These are phyloP conservation scores for Chymomyza amoena DNA, from an alignment of 2,888 invertebrate species.

Conservation along the genomic window DNA sequence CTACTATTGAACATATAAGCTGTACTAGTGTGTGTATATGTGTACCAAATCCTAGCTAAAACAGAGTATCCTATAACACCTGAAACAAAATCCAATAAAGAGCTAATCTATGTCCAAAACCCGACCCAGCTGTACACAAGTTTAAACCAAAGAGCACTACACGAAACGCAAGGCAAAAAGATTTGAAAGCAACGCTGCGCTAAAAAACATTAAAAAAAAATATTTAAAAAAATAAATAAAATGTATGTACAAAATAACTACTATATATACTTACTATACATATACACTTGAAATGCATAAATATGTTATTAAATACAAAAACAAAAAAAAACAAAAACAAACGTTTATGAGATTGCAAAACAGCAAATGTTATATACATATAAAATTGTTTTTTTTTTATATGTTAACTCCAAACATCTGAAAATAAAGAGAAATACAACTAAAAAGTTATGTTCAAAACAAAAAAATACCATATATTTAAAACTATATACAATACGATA, in stretches of 20 bases:
- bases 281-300: neutral
- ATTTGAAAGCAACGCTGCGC: neutral
- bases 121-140: neutral
- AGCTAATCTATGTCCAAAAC: neutral
- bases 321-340: neutral
- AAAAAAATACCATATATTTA: slow-evolving; percentile 6
- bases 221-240: neutral
- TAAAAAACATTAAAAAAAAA: neutral
- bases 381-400: neutral
- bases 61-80: neutral
- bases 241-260: neutral
- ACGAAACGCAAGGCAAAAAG: neutral
- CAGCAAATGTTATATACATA: neutral
- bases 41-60: neutral
- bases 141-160: neutral
- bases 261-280: neutral
- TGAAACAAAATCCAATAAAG: neutral
- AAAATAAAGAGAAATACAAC: neutral
- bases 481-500: neutral
- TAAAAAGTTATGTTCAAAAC: neutral
- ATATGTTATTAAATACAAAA: neutral
- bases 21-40: neutral
- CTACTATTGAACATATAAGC: neutral
- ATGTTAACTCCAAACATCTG: neutral
- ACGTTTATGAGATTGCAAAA: neutral